These are phyloP conservation scores for Tiphia femorata DNA, from an alignment of 2,888 invertebrate genomes.

Conservation along the genomic window DNA sequence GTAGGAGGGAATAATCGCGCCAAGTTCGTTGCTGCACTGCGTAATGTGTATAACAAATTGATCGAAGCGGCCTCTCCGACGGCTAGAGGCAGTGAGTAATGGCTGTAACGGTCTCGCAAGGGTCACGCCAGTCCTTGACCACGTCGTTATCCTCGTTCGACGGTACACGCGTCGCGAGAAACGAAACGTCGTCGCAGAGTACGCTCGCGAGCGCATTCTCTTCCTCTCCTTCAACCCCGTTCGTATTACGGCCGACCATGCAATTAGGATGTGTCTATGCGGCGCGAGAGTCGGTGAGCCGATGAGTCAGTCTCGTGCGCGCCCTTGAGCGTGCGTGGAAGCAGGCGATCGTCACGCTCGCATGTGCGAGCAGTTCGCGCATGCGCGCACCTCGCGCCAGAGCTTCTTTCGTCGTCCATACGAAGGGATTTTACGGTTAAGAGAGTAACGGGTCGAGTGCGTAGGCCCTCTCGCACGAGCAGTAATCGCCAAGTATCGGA, in stretches of 20 bases:
- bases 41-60: constrained; percentile 7
- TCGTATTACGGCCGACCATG: constrained; percentile 30
- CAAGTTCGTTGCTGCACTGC: not conserved
- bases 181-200: not conserved
- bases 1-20: not conserved
- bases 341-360: constrained; percentile 32
- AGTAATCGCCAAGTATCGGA: no score
- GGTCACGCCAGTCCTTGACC: constrained; percentile 41
- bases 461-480: no score
- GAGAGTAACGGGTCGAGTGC: not conserved
- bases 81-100: constrained; percentile 9
- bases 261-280: constrained; percentile 59
- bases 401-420: not conserved
- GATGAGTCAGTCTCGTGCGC: constrained; percentile 59
- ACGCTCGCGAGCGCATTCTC: constrained; percentile 17
- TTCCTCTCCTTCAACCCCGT: not conserved
- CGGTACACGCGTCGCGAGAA: constrained; percentile 13
- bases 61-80: not conserved
- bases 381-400: not conserved
- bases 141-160: constrained; percentile 26
- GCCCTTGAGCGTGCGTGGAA: constrained; percentile 59
- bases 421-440: not conserved
- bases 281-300: constrained; percentile 53
- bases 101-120: constrained; percentile 31
- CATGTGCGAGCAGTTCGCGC: not conserved